Conservation (phyloP, 1,140 invertebrate genomes). For the Apis laboriosa region DNA sequence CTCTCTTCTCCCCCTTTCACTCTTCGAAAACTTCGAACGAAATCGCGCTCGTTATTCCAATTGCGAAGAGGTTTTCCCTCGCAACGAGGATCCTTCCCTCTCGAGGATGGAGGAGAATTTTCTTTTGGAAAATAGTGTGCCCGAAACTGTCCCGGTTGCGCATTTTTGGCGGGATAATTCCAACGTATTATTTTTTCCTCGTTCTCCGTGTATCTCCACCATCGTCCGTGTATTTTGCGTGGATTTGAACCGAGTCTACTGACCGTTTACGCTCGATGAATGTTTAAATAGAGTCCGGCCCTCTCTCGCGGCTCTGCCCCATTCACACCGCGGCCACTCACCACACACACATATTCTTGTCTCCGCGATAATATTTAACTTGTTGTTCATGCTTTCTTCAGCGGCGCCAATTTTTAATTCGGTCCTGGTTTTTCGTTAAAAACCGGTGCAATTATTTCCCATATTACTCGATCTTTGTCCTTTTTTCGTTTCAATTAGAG, state of each 20-base stretch:
- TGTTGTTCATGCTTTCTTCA: conserved; percentile 12
- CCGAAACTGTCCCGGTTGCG: neutral
- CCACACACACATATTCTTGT: neutral
- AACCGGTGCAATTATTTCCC: too few species aligned
- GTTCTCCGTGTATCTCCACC: too few species aligned
- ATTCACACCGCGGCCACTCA: neutral
- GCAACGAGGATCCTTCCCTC: too few species aligned
- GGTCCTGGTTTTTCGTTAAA: too few species aligned
- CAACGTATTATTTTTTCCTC: neutral
- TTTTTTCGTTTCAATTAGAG: too few species aligned
- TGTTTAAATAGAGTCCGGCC: conserved; percentile 17
- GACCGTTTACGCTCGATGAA: conserved; percentile 1
- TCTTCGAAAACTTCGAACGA: neutral
- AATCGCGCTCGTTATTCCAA: too few species aligned
- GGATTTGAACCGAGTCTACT: neutral
- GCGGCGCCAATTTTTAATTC: conserved; percentile 8
- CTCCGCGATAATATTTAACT: conserved; percentile 21
- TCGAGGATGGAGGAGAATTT: too few species aligned
- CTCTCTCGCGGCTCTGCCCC: neutral
- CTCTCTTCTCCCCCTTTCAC: too few species aligned
- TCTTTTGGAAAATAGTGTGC: neutral
- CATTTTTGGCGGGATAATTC: neutral
- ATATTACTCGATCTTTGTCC: too few species aligned
- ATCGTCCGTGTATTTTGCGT: neutral
- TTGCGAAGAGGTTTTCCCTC: too few species aligned